Evolutionary conservation across 2,113 vertebrate genomes (phyloP).

Genomic region (Hippolais icterina): DNA sequence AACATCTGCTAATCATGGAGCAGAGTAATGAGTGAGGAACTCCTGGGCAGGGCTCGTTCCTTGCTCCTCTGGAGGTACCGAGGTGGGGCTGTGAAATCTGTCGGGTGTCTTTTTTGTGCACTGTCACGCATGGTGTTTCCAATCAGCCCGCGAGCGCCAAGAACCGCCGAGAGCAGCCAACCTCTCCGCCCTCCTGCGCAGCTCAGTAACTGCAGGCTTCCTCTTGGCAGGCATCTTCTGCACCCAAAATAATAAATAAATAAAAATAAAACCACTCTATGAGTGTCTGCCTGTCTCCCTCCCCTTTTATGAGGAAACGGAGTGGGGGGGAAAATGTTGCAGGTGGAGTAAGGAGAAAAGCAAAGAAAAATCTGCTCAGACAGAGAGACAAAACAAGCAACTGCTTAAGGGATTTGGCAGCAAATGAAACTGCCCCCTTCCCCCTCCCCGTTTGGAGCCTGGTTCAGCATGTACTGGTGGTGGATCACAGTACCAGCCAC

Average conservation of each 20-base stretch:
- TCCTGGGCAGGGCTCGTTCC: background rate
- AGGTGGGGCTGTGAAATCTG: background rate
- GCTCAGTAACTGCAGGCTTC: slow-evolving; percentile 10
- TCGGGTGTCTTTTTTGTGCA: background rate
- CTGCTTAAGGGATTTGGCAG: background rate
- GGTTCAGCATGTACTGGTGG: slow-evolving; percentile 60
- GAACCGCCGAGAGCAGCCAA: slow-evolving; percentile 1
- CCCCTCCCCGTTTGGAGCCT: slow-evolving; percentile 49
- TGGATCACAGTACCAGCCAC: slow-evolving; percentile 61
- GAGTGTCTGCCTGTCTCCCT: background rate
- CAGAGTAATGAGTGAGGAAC: background rate
- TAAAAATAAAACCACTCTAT: background rate
- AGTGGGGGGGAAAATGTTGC: background rate
- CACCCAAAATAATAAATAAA: slow-evolving; percentile 4
- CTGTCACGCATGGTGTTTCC: slow-evolving; percentile 31
- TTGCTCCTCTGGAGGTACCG: background rate
- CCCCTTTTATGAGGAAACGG: background rate
- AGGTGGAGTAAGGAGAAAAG: slow-evolving; percentile 52
- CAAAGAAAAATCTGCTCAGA: slow-evolving; percentile 41
- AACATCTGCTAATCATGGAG: background rate
- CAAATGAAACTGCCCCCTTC: slow-evolving; percentile 30
- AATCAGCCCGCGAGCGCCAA: background rate
- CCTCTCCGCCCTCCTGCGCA: slow-evolving; percentile 21
- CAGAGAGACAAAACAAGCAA: slow-evolving; percentile 56
- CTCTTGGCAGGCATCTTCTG: slow-evolving; percentile 34